These are phyloP conservation scores for Nesometra sesokonis DNA, from an alignment of 35 echinoderm and acorn worm species.

Conservation along the genomic window DNA sequence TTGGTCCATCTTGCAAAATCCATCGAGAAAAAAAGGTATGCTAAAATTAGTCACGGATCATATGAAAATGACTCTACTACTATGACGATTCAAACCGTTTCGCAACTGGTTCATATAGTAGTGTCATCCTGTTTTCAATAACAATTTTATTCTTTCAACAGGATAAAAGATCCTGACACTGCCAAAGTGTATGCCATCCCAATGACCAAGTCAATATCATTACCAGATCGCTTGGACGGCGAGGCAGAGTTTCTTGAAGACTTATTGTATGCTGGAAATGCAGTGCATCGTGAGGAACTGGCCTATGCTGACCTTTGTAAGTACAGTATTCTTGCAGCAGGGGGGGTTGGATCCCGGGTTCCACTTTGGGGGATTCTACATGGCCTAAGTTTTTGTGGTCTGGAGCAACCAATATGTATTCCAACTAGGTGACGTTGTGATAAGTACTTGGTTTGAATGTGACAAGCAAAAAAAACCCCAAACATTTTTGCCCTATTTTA, in stretches of 20 bases:
- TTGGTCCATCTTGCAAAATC: too few species aligned
- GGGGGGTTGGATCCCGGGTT: neutral
- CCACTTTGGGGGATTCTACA: too few species aligned
- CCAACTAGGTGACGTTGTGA: too few species aligned
- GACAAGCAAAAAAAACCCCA: too few species aligned
- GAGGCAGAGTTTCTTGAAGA: constrained; percentile 89
- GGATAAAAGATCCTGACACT: too few species aligned
- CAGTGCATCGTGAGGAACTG: constrained; percentile 42
- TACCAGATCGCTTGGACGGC: constrained; percentile 69
- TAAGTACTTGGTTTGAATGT: too few species aligned
- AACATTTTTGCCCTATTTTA: too few species aligned
- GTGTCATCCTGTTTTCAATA: neutral
- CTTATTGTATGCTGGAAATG: constrained; percentile 31
- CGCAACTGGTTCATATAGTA: neutral
- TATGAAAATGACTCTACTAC: too few species aligned
- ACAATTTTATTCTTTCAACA: neutral
- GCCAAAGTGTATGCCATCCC: neutral
- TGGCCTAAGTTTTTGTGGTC: too few species aligned
- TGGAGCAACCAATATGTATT: too few species aligned
- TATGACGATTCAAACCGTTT: neutral
- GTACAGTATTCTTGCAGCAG: neutral
- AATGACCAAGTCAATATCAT: constrained; percentile 16
- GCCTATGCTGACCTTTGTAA: constrained; percentile 59
- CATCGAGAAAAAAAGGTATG: too few species aligned
- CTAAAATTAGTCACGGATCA: too few species aligned